Base-by-base conservation (phyloP, 2,113 vertebrate species). In the Meriones unguiculatus region DNA sequence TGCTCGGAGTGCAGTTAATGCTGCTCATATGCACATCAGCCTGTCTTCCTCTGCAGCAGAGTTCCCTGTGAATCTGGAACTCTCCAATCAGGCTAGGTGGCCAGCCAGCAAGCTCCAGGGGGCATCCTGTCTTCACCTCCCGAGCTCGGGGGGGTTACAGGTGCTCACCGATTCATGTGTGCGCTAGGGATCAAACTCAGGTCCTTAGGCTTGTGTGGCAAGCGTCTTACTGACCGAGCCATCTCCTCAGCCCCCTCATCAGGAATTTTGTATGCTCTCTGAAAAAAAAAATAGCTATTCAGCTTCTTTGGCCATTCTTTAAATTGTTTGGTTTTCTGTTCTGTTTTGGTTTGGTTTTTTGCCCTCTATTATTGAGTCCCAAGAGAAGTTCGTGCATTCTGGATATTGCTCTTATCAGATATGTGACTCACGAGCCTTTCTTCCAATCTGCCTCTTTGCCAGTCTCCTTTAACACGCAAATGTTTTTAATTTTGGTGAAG, bases 401-500 rank as follows among this genome's bases (percentile, higher is more conserved):
- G 54, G 22, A 46, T 76, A 72, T 38, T 46, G 85, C 73, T 89
- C 64, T 95, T 87, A 67, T 77, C 87, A 77, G 76, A 93, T 65
- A 64, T 4, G 35, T n/a, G 35, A 78, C 35, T 95, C 82, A 77
- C 69, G 92, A 67, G 70, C 41, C 28, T 50, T 87, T 95, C 46
- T 38, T 38, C 62, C 64, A 69, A 35, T 76, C 32, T 64, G 38
- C 91, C 67, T 78, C 82, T 87, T 93, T 30, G 72, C n/a, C 87
- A 32, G 32, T 75, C 22, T 89, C 46, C 72, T 96, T 90, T 92
- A 52, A 64, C 93, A 62, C 57, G 94, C 89, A 93, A 65, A 72
- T 72, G 41, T 62, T 95, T 95, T 97, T 75, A 59, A 81, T 95
- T 95, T 92, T 82, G 46, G 46, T 50, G 73, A 93, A 73, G 65